Evolutionary conservation across 92 coral and sea anemone genomes (phyloP), one percentile per base, ranked within the genome.

Genomic region (Palythoa grandiflora): DNA sequence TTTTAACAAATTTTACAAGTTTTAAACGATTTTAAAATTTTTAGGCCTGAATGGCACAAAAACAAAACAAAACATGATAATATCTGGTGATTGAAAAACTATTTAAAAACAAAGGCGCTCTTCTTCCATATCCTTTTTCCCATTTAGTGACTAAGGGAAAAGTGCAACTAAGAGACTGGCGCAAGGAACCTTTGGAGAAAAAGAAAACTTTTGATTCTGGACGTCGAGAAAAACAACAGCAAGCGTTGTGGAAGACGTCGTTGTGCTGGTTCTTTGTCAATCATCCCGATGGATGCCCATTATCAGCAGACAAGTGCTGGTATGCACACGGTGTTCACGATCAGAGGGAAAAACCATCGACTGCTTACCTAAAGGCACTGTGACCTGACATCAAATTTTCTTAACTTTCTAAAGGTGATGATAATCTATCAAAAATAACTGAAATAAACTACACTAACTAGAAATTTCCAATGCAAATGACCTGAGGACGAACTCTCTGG

Each of bases 221-320:
- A 54, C 92, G 91, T 73, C 84, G 85, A 65, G 84, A 85, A 79
- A 76, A 84, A 38, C 89, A 94, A 52, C 88, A 83, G 21, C 80
- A 93, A 37, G 96, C 96, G 14, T 84, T 95, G 53, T 91, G 94
- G 90, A 96, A 96, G 78, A 96, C 98, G 9, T 91, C 96, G 17
- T 68, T 76, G 68, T 96, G 98, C 75, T 96, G 98, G 98, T 96
- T 96, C 78, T 78, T 92, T 83, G 20, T 55, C 44, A 88, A 90
- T 77, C 98, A 96, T 85, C 98, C 98, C 3, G 96, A 96, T 77
- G 98, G 98, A 19, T 96, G 98, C 40, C 95, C 96, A 14, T 77
- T 94, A 37, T 40, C 85, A 14, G 63, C 87, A 10, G 92, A 93
- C 44, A 85, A 91, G 75, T 96, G 98, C 65, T 88, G 94, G 9